phyloP scores from a whole-genome alignment of 1,140 invertebrate species.

The Pemphigus obesinymphae region DNA sequence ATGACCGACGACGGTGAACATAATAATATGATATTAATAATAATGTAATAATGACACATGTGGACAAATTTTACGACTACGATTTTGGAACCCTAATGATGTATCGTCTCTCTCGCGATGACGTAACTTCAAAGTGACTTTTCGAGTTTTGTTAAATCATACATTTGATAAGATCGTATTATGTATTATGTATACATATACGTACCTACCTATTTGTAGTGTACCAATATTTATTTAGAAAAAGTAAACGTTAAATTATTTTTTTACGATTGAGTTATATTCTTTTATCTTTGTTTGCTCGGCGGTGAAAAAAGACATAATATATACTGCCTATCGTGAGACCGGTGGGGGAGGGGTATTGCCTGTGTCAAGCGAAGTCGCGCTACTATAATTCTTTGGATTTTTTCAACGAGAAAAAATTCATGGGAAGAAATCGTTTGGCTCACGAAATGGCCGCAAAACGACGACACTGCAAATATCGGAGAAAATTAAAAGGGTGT shows the following conservation, averaged over 20 bases:
- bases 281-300: conserved; percentile 21
- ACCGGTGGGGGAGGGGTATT: neutral
- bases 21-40: neutral
- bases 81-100: neutral
- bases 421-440: conserved; percentile 22
- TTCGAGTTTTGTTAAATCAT: neutral
- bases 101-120: neutral
- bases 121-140: neutral
- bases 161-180: neutral
- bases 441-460: neutral
- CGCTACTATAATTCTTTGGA: neutral
- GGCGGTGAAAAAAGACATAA: conserved; percentile 1
- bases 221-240: conserved; percentile 11
- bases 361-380: neutral
- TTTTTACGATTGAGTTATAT: conserved; percentile 12
- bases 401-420: neutral
- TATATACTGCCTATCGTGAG: neutral
- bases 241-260: neutral
- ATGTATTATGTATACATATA: too few relatives aligned
- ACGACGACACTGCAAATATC: neutral
- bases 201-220: too few relatives aligned
- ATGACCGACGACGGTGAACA: neutral
- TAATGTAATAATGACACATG: neutral
- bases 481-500: conserved; percentile 27
- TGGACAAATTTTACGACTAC: neutral